phyloP scores from a whole-genome alignment of 2,797 vertebrate genomes.

The Microctenopoma lineatum region DNA sequence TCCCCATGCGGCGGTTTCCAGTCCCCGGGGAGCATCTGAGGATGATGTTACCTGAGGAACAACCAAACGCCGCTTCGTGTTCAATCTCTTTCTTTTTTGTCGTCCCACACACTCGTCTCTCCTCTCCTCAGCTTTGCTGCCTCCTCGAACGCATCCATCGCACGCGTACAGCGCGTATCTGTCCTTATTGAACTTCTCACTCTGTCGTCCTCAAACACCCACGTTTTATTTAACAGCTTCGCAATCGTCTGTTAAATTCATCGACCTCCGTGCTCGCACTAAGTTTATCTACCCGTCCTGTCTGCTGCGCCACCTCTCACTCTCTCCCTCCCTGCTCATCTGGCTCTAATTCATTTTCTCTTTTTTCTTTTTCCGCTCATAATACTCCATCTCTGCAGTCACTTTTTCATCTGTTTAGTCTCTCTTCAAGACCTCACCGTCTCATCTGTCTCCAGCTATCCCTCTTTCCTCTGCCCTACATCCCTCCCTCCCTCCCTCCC shows the following conservation, averaged over 20 bases:
- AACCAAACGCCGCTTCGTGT: conserved; percentile 43
- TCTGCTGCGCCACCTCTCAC: conserved; percentile 11
- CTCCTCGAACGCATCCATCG: conserved; percentile 1
- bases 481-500: conserved; percentile 42
- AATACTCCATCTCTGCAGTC: conserved; percentile 29
- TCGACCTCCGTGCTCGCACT: conserved; percentile 27
- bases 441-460: conserved; percentile 60
- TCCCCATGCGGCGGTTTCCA: conserved; percentile 16
- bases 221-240: conserved; percentile 58
- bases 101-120: background rate
- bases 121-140: conserved; percentile 5
- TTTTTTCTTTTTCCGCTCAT: conserved; percentile 20
- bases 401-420: conserved; percentile 50
- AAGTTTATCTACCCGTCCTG: conserved; percentile 53
- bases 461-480: conserved; percentile 61
- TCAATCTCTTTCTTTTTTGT: conserved; percentile 1
- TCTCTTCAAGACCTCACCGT: conserved; percentile 51
- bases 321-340: conserved; percentile 34
- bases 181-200: conserved; percentile 37
- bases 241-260: conserved; percentile 36
- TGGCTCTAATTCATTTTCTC: conserved; percentile 48
- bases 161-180: background rate
- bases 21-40: conserved; percentile 30
- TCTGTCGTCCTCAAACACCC: conserved; percentile 33
- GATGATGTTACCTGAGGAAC: conserved; percentile 33